These are phyloP conservation scores for Sebastes matsubarae DNA, from an alignment of 2,797 vertebrate genomes.

Conservation along the genomic window DNA sequence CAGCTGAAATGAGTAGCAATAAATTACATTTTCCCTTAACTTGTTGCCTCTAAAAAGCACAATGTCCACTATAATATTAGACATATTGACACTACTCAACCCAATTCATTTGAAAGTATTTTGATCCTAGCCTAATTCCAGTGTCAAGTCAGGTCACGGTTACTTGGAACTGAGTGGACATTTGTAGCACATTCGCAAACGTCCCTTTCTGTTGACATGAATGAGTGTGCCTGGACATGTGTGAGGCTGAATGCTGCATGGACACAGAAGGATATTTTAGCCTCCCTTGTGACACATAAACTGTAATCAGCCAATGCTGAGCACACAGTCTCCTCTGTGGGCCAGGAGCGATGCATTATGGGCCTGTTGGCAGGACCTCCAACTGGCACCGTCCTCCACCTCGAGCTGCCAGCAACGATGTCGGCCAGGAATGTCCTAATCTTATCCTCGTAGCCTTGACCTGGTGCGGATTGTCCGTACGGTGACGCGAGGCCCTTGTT, in stretches of 20 bases:
- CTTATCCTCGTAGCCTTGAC: conserved; percentile 74
- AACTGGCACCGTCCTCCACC: conserved; percentile 40
- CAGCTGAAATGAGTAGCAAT: not conserved
- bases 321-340: conserved; percentile 18
- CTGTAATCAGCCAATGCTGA: conserved; percentile 36
- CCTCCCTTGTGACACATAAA: conserved; percentile 59
- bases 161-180: not conserved
- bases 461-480: conserved; percentile 54
- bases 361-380: conserved; percentile 34
- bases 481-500: conserved; percentile 70
- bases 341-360: conserved; percentile 49
- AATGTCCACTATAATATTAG: not conserved
- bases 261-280: conserved; percentile 57
- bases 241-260: conserved; percentile 15
- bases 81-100: not conserved
- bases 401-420: conserved; percentile 50
- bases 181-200: conserved; percentile 26
- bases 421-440: conserved; percentile 73
- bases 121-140: not conserved
- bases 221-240: conserved; percentile 53
- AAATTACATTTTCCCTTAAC: not conserved
- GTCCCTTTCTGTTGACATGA: conserved; percentile 35
- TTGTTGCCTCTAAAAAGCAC: not conserved
- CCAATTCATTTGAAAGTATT: not conserved
- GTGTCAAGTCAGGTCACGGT: not conserved